phyloP scores from a whole-genome alignment of 2,113 vertebrate genomes.

The Thryonomys swinderianus region DNA sequence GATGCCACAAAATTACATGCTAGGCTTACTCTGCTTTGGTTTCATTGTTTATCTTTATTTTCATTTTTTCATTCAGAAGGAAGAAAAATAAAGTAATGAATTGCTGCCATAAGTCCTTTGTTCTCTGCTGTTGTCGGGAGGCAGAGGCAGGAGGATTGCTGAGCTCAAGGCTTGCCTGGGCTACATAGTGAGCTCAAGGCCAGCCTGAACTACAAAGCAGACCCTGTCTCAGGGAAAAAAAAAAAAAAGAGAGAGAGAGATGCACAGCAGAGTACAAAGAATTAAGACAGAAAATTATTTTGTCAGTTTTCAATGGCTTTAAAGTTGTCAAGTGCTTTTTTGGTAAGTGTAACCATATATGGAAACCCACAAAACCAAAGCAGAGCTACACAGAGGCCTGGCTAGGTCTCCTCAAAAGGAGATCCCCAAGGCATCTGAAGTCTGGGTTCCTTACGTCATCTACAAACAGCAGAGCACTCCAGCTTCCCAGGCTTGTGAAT shows the following conservation, averaged over 20 bases:
- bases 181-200: too few relatives aligned
- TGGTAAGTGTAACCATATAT: neutral
- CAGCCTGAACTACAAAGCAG: too few relatives aligned
- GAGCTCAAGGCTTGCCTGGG: too few relatives aligned
- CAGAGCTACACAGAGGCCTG: neutral
- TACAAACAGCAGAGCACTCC: neutral
- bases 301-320: conserved; percentile 40
- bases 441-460: neutral
- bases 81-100: neutral
- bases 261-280: neutral
- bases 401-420: neutral
- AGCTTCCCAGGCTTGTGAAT: neutral
- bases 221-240: too few relatives aligned
- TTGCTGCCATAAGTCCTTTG: neutral
- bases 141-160: too few relatives aligned
- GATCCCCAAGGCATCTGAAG: neutral
- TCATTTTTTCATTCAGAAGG: neutral
- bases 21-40: neutral
- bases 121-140: neutral
- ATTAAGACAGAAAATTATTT: conserved; percentile 55
- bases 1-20: neutral
- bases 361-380: conserved; percentile 30
- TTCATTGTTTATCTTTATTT: neutral
- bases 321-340: conserved; percentile 46
- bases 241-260: neutral